Evolutionary conservation across 2,888 invertebrate species (phyloP), one percentile per base, ranked within the genome.

Genomic region (Carabus problematicus): DNA sequence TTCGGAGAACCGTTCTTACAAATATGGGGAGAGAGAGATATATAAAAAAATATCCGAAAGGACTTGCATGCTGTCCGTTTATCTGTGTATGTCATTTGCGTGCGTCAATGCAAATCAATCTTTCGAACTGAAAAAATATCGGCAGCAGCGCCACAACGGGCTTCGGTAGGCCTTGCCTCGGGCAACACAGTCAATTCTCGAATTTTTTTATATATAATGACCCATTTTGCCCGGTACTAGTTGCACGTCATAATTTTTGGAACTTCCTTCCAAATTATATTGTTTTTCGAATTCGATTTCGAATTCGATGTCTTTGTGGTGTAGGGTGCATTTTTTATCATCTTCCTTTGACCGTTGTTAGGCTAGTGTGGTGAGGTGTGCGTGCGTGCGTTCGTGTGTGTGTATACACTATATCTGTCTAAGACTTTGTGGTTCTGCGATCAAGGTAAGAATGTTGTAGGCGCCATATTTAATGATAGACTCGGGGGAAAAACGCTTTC

Each of bases 201-300:
- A 56, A 56, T 19, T 14, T 56, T 59, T 59, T 66, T 66, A 58
- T 45, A 42, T 67, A 40, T 67, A 67, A 67, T 67, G 67, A 67
- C 67, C 67, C 59, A 67, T 60, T 60, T 67, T 60, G 45, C 64
- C 52, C 19, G 52, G 52, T 14, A 14, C 16, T 19, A 52, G 52
- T 52, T 52, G 60, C 60, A 67, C 43, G 49, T 56, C 45, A 45
- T 45, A 11, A 64, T 55, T 56, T 64, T 45, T 29, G 29, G 8
- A 56, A 67, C 60, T 67, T 59, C 67, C 67, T 40, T 67, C 67
- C 49, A 60, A 52, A 69, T 69, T 69, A 69, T 45, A 69, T 69
- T 69, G 61, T 69, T 62, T 69, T 69, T 69, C 61, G 45, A 68
- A 52, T 69, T 69, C 40, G 68, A 61, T 60, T 68, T 68, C 42